Evolutionary conservation across 2,113 vertebrate species (phyloP).

Genomic region (Neodontobutis hainanensis): DNA sequence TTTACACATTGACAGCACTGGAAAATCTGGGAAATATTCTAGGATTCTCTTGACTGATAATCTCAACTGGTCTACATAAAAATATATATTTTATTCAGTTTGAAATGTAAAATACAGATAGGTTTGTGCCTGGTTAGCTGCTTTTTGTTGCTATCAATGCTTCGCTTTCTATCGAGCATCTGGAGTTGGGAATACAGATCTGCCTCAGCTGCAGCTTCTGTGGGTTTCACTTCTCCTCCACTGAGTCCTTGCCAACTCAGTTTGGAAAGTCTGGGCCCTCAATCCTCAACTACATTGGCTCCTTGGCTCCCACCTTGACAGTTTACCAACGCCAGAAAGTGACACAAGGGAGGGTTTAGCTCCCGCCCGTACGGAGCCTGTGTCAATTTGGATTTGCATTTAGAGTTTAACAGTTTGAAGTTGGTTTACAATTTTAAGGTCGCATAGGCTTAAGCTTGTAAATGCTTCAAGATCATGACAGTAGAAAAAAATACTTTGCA

Average conservation of each 20-base stretch:
- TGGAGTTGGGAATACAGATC: conserved; percentile 3
- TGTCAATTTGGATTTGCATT: conserved; percentile 6
- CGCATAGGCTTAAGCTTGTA: background rate
- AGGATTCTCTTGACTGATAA: too few species aligned
- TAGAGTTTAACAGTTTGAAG: background rate
- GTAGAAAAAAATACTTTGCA: background rate
- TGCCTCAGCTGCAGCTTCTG: background rate
- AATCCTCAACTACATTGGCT: conserved; percentile 21
- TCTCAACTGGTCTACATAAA: too few species aligned
- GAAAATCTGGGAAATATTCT: too few species aligned
- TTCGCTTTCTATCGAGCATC: background rate
- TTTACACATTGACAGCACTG: too few species aligned
- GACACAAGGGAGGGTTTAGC: conserved; percentile 3
- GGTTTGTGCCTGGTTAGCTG: background rate
- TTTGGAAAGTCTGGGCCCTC: conserved; percentile 10
- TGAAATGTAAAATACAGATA: background rate
- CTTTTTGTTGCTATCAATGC: background rate
- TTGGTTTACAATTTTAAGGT: too few species aligned
- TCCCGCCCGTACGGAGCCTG: background rate
- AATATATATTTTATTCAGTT: too few species aligned
- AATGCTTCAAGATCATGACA: background rate
- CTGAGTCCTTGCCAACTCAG: conserved; percentile 3
- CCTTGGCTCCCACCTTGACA: conserved; percentile 25
- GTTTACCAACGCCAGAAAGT: conserved; percentile 1
- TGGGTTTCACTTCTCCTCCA: background rate